These are phyloP conservation scores for Myotis pilosus DNA, from an alignment of 2,797 vertebrate species.

Conservation along the genomic window DNA sequence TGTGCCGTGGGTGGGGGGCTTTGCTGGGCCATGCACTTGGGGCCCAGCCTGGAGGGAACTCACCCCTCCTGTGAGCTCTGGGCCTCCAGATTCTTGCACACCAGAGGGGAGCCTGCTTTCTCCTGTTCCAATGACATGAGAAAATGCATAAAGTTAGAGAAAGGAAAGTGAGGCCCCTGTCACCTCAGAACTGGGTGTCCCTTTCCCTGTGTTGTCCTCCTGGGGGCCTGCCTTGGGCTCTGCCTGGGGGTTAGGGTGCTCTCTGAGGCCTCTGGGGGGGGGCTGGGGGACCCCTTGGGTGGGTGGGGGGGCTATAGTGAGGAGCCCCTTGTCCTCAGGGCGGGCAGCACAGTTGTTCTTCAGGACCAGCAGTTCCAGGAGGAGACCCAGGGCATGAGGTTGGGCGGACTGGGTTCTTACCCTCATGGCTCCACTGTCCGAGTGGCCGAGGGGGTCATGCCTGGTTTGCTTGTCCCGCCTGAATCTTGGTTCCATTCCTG, in stretches of 20 bases:
- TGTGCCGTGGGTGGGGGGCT: background rate
- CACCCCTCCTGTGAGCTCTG: background rate
- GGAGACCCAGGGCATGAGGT: background rate
- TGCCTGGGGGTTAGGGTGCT: background rate
- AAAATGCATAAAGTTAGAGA: background rate
- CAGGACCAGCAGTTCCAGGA: background rate
- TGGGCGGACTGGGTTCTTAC: background rate
- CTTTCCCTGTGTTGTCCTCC: accelerated
- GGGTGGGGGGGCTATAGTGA: accelerated
- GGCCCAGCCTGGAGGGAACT: background rate
- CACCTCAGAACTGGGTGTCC: background rate
- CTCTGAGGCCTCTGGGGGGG: background rate
- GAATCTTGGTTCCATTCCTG: background rate
- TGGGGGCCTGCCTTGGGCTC: background rate
- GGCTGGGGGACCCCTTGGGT: accelerated
- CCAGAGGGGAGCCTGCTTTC: accelerated
- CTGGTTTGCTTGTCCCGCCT: background rate
- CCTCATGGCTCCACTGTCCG: background rate
- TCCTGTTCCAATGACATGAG: background rate
- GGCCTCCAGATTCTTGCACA: accelerated
- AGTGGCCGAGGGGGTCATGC: background rate
- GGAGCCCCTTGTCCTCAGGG: background rate
- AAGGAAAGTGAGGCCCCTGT: background rate
- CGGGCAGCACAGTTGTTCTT: background rate
- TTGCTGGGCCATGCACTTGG: background rate